These are phyloP conservation scores for Amblyraja radiata DNA, from an alignment of 2,797 vertebrate genomes.

Conservation along the genomic window DNA sequence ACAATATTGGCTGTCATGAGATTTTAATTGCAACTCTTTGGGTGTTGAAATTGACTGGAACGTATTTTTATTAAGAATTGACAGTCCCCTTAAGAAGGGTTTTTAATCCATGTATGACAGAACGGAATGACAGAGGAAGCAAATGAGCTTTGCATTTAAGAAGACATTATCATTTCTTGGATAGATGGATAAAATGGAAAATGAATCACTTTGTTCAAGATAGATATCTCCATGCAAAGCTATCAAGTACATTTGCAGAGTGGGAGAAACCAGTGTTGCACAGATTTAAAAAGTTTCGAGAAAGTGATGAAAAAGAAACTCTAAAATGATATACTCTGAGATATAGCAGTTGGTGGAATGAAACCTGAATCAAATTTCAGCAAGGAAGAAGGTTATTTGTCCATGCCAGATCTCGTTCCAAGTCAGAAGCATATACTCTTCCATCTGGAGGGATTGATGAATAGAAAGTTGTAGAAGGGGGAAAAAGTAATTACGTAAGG, in stretches of 20 bases:
- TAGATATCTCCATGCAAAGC: not conserved
- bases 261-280: not conserved
- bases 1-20: not conserved
- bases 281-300: not conserved
- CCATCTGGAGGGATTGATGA: not conserved
- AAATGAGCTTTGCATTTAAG: not conserved
- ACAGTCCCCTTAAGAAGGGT: no score
- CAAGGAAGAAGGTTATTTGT: not conserved
- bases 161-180: not conserved
- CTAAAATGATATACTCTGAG: not conserved
- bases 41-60: not conserved
- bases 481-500: not conserved
- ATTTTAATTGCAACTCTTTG: not conserved
- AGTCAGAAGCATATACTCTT: not conserved
- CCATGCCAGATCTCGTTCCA: not conserved
- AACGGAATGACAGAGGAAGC: not conserved
- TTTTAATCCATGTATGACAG: not conserved
- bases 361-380: constrained; percentile 9
- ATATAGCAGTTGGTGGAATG: not conserved
- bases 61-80: not conserved
- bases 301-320: not conserved
- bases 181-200: not conserved
- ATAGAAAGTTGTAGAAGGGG: not conserved
- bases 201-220: not conserved
- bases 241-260: not conserved